These are phyloP conservation scores for Liodrosophila aerea DNA, from an alignment of 2,888 invertebrate genomes.

Conservation along the genomic window DNA sequence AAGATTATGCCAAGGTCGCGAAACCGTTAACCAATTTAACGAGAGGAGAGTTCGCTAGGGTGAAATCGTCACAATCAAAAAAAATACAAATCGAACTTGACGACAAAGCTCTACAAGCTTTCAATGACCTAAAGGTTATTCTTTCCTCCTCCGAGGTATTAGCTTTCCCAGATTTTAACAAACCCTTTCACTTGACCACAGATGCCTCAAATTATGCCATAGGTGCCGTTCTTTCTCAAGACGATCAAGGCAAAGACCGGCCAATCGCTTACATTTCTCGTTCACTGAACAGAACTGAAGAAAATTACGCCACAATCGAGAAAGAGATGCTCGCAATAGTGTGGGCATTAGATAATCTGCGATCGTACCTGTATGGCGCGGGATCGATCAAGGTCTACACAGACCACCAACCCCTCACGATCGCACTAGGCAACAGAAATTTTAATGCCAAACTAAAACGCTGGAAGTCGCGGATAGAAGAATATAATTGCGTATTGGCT, in stretches of 20 bases:
- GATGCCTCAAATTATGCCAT: slow-evolving; percentile 11
- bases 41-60: slow-evolving; percentile 24
- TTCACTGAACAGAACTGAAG: slow-evolving; percentile 20
- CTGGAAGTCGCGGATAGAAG: neutral
- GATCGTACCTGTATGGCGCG: slow-evolving; percentile 38
- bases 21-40: slow-evolving; percentile 42
- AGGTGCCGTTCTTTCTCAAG: slow-evolving; percentile 8
- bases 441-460: neutral
- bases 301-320: too few species aligned
- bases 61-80: slow-evolving; percentile 26
- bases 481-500: neutral
- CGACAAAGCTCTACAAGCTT: slow-evolving; percentile 13
- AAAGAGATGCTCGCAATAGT: slow-evolving; percentile 35
- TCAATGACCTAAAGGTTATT: slow-evolving; percentile 19
- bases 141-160: slow-evolving; percentile 20
- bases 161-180: slow-evolving; percentile 19
- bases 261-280: slow-evolving; percentile 18
- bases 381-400: slow-evolving; percentile 34
- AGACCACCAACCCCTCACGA: slow-evolving; percentile 35
- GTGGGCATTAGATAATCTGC: slow-evolving; percentile 29
- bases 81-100: slow-evolving; percentile 18
- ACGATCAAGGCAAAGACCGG: slow-evolving; percentile 3
- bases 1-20: too few species aligned
- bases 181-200: slow-evolving; percentile 24
- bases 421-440: too few species aligned